phyloP scores from a whole-genome alignment of 2,888 invertebrate species.

The Exocentrus adspersus region DNA sequence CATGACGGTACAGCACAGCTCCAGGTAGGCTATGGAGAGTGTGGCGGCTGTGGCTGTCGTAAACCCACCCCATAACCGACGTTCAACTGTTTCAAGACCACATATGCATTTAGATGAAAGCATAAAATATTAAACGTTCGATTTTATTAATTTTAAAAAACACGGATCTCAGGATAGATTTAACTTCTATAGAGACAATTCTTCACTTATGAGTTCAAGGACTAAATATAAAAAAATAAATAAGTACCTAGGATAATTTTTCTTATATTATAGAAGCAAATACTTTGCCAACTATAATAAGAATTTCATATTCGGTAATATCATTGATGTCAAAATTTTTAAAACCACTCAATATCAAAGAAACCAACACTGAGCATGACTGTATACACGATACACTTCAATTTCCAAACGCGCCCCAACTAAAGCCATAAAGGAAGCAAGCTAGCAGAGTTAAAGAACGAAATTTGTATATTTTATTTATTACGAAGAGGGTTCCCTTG shows the following conservation, averaged over 20 bases:
- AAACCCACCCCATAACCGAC: conserved; percentile 50
- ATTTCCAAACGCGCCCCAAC: conserved; percentile 37
- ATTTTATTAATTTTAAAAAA: conserved; percentile 8
- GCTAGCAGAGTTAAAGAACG: conserved; percentile 40
- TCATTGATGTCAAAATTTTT: too few species aligned
- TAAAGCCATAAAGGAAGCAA: conserved; percentile 43
- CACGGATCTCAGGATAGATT: too few species aligned
- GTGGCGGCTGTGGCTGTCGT: conserved; percentile 51
- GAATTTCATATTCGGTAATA: too few species aligned
- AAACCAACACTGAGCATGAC: too few species aligned
- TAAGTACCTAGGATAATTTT: too few species aligned
- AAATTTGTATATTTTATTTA: conserved; percentile 51
- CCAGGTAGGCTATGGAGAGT: conserved; percentile 51
- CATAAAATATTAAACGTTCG: conserved; percentile 31
- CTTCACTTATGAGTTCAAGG: too few species aligned
- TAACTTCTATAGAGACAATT: too few species aligned
- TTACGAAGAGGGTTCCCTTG: conserved; percentile 46
- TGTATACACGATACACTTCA: neutral
- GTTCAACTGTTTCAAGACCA: conserved; percentile 48
- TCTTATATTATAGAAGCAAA: too few species aligned
- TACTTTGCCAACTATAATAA: too few species aligned
- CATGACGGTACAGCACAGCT: conserved; percentile 50
- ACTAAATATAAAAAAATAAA: too few species aligned
- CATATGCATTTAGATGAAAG: conserved; percentile 45
- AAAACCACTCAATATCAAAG: too few species aligned